Evolutionary conservation across 2,888 invertebrate genomes (phyloP), one percentile per base, ranked within the genome.

Genomic region (Ptychoptera contaminata): DNA sequence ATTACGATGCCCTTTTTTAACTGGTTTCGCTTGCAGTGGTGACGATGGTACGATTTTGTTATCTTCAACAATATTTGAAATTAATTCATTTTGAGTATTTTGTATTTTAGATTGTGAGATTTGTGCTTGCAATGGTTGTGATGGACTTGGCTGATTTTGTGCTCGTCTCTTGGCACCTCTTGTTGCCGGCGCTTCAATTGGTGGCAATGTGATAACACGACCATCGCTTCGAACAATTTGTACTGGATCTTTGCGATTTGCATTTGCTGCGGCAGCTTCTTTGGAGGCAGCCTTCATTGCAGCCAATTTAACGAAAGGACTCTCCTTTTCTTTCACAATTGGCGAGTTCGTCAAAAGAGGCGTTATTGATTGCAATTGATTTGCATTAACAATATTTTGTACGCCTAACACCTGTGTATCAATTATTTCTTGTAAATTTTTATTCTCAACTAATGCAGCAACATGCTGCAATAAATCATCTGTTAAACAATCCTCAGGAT

Each of bases 111-210:
- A 23, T 23, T 5, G 23, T 23, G 23, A 23, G 23, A 23, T 23
- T 23, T 23, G 23, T 23, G 23, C 3, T 23, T 23, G 23, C 7
- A 23, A 5, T 23, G 3, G 23, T 7, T 23, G 23, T 7, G 23
- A 23, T 23, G 23, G 42, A 23, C 16, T 2, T 1, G 62, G 56
- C 23, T 57, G 55, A 34, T 53, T 54, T 49, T 73, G 72, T 47
- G 68, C 76, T 49, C 76, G 72, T 11, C 76, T 67, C 57, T 82
- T 79, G 15, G 84, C 81, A 47, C 80, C 76, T 37, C 85, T 69
- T 0, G 86, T 86, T 2, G 85, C 80, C 8, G 86, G 86, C 16
- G 85, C 79, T 62, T 85, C 86, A 44, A 85, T 83, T 0, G 85
- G 85, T 11, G 86, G 86, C 49, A 86, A 65, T 0, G 80, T 81